These are phyloP conservation scores for Lerema accius DNA, from an alignment of 1,140 invertebrate genomes.

Conservation along the genomic window DNA sequence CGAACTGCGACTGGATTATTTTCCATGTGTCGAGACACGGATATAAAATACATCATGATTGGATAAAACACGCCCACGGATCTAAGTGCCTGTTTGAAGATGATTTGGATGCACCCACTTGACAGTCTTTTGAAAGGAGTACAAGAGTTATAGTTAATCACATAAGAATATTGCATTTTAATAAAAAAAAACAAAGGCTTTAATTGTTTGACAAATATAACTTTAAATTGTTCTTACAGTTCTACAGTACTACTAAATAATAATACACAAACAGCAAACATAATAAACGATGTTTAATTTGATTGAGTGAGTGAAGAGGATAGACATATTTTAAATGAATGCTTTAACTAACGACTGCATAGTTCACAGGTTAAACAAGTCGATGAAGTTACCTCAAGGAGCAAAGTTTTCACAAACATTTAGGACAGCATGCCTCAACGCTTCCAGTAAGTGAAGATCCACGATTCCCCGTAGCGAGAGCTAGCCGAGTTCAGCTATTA, in stretches of 20 bases:
- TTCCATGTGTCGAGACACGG: constrained; percentile 41
- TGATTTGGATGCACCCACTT: constrained; percentile 29
- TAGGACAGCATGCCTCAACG: constrained; percentile 25
- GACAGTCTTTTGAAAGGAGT: constrained; percentile 1
- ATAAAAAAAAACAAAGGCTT: no score
- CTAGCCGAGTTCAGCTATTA: constrained; percentile 66
- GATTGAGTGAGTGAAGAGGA: no score
- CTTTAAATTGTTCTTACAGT: no score
- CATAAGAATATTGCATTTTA: not conserved
- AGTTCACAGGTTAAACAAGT: constrained; percentile 33
- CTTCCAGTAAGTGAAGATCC: constrained; percentile 34
- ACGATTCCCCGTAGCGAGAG: constrained; percentile 41
- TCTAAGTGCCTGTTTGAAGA: constrained; percentile 30
- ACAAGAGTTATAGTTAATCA: not conserved
- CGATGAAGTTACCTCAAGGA: constrained; percentile 28
- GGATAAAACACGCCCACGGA: constrained; percentile 41
- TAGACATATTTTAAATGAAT: constrained; percentile 13
- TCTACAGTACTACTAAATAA: no score
- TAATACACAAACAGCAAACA: no score
- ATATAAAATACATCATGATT: constrained; percentile 44
- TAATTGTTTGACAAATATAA: no score
- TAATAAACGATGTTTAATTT: no score
- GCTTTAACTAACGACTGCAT: constrained; percentile 10
- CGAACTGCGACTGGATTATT: constrained; percentile 36
- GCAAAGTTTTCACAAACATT: constrained; percentile 31